Conservation (phyloP, 2,888 invertebrate genomes). For the Xanthorhoe designata region DNA sequence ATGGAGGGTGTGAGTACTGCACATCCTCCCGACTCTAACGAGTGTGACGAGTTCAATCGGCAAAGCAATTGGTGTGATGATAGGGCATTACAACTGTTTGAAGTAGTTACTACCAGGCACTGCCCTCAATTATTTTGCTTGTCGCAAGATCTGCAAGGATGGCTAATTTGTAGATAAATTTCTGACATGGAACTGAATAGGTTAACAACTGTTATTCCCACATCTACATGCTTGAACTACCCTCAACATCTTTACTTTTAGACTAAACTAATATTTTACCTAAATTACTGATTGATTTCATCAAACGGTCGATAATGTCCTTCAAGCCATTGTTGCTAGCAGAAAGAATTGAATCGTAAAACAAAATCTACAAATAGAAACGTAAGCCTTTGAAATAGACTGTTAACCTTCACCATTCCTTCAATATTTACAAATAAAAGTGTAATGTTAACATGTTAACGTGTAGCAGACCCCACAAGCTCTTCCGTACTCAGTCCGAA, state of each 20-base stretch:
- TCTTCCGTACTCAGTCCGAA: conserved; percentile 8
- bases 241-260: neutral
- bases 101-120: conserved; percentile 4
- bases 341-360: conserved; percentile 17
- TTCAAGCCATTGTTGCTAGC: conserved; percentile 20
- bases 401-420: conserved; percentile 28
- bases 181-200: neutral
- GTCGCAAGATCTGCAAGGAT: neutral
- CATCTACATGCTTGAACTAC: neutral
- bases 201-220: neutral
- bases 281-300: neutral
- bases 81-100: conserved; percentile 25
- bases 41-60: conserved; percentile 39
- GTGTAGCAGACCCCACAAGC: conserved; percentile 17
- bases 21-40: conserved; percentile 35
- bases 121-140: conserved; percentile 7
- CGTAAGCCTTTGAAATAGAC: conserved; percentile 3
- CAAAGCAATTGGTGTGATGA: conserved; percentile 37
- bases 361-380: conserved; percentile 24
- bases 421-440: conserved; percentile 29
- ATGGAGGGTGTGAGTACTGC: conserved; percentile 4
- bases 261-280: neutral
- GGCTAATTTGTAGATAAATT: neutral
- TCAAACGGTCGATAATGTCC: conserved; percentile 10
- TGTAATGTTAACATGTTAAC: conserved; percentile 18